Base-by-base conservation (phyloP, 2,888 invertebrate species). In the Drosophila kambysellisi region DNA sequence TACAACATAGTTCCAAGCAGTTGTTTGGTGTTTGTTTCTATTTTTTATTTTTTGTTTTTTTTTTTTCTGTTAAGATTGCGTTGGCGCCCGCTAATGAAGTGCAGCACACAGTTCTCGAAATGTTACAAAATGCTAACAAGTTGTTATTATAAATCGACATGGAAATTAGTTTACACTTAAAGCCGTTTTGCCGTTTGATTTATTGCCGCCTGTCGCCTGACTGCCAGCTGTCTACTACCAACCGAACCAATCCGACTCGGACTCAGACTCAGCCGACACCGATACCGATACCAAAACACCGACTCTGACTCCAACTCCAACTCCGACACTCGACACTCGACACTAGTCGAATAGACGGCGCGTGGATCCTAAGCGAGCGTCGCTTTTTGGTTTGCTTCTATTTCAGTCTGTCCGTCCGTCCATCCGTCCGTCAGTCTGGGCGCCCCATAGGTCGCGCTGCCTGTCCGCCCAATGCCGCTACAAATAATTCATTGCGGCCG, bases 141-240 rank as follows among this genome's bases (percentile, higher is more conserved):
- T 89, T 91, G 90, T 90, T 91, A 82, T 82, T 91, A 89, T 88
- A 90, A 91, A 91, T 91, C 92, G 91, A 91, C 91, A 91, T 89
- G 91, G 86, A 91, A 92, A 91, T 91, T 92, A 91, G 92, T 91
- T 91, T 90, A 90, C 91, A 91, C 91, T 91, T 91, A 91, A 88
- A 91, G 89, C 82, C 79, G 84, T 81, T 84, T 82, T 82, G 81
- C 85, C 82, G 71, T 84, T 80, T 90, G 89, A 89, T 91, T 90
- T 91, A 90, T 91, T 82, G 80, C 82, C 85, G 88, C 80, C 91
- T 91, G 91, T 91, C 90, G 81, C 79, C 82, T 76, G 83, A 83
- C 86, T 88, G 89, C 88, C 89, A 90, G 84, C 83, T 82, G 89
- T 89, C 91, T 82, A 85, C 82, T 76, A 85, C 85, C 85, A 89